Evolutionary conservation across 2,797 vertebrate genomes (phyloP).

Genomic region (Diplodus puntazzo): DNA sequence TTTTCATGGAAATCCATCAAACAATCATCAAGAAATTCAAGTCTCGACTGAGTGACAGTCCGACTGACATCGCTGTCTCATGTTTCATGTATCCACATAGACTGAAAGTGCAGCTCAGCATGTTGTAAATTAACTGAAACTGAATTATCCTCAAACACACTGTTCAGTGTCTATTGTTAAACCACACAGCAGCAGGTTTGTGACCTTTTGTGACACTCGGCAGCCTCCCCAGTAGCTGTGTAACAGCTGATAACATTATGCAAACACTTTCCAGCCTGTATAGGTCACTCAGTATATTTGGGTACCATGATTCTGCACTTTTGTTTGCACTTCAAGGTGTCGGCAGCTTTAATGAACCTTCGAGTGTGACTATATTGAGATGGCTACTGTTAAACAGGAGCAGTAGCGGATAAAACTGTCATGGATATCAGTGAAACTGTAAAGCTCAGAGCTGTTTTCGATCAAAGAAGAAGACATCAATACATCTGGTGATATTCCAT

Average conservation of each 20-base stretch:
- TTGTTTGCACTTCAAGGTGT: constrained; percentile 1
- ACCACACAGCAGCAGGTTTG: not conserved
- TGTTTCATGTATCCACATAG: not conserved
- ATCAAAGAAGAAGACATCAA: constrained; percentile 15
- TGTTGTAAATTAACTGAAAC: not conserved
- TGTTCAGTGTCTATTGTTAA: not conserved
- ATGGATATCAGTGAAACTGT: not conserved
- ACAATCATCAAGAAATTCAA: too few species aligned
- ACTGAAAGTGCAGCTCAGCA: not conserved
- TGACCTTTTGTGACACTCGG: not conserved
- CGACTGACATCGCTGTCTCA: too few species aligned
- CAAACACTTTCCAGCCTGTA: not conserved
- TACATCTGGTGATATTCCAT: not conserved
- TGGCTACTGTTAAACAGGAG: not conserved
- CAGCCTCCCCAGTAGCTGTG: not conserved
- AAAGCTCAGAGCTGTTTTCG: constrained; percentile 23
- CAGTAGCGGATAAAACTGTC: not conserved
- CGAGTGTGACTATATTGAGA: not conserved
- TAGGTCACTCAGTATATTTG: not conserved
- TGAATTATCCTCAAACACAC: not conserved
- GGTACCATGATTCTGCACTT: not conserved
- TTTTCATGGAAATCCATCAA: too few species aligned
- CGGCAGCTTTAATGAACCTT: not conserved
- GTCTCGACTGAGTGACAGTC: too few species aligned
- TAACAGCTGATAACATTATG: not conserved